Percentiles rank a stretch among this genome's conserved stretches.
Conservation (phyloP, 2,797 vertebrate genomes). For the Poeciliopsis turneri region DNA sequence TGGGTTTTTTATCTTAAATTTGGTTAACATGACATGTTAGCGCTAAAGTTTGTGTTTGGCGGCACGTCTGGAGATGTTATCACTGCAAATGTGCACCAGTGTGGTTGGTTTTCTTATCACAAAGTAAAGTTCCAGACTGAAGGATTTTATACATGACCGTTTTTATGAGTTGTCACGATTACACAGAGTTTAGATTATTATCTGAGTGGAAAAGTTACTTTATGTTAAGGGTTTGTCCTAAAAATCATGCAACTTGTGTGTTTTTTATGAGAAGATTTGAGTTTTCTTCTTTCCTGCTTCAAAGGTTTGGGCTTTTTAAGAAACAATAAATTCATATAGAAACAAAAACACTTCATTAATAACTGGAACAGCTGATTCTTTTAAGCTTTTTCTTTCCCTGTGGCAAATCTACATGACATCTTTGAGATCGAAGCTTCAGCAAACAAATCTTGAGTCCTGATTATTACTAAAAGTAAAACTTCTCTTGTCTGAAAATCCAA, state of each 20-base stretch:
- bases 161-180: neutral
- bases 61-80: slow-evolving; percentile 33
- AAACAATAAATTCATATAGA: neutral
- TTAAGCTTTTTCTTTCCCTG: neutral
- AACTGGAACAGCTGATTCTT: neutral
- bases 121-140: neutral
- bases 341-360: neutral
- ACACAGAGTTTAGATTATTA: neutral
- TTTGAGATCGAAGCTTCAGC: neutral
- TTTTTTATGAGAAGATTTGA: neutral
- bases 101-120: slow-evolving; percentile 39
- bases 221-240: neutral
- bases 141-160: neutral
- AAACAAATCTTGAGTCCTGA: neutral
- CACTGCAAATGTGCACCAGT: neutral
- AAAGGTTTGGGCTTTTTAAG: neutral
- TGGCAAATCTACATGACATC: neutral
- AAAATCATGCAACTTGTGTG: neutral
- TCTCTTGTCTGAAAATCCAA: neutral
- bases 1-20: slow-evolving; percentile 31
- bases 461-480: neutral
- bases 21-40: slow-evolving; percentile 26
- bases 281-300: neutral
- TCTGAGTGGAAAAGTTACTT: neutral
- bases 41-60: slow-evolving; percentile 13